phyloP scores from a whole-genome alignment of 1,140 invertebrate genomes.

The Hyles vespertilio region DNA sequence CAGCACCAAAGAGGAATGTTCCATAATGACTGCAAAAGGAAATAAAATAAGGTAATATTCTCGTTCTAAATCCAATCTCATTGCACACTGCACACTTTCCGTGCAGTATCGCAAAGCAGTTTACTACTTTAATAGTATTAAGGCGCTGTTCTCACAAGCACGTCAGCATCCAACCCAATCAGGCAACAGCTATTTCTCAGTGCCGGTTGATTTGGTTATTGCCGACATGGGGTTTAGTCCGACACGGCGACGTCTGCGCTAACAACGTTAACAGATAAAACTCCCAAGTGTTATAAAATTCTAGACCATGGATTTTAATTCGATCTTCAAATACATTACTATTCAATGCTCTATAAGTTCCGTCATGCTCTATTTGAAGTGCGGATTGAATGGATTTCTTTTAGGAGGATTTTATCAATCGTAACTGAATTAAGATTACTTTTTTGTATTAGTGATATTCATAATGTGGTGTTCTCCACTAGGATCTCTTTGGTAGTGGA shows the following conservation, averaged over 20 bases:
- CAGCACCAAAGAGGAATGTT: too few relatives aligned
- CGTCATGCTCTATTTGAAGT: too few relatives aligned
- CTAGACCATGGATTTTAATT: not conserved
- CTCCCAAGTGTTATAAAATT: conserved; percentile 20
- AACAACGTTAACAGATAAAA: conserved; percentile 24
- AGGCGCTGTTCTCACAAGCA: conserved; percentile 15
- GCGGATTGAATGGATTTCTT: too few relatives aligned
- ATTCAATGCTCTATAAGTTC: too few relatives aligned
- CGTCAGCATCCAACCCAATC: conserved; percentile 21
- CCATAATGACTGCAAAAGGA: too few relatives aligned
- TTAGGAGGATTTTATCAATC: too few relatives aligned
- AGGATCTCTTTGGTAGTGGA: too few relatives aligned
- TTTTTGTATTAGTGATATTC: too few relatives aligned
- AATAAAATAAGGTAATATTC: too few relatives aligned
- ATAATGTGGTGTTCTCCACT: too few relatives aligned
- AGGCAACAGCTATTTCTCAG: conserved; percentile 14
- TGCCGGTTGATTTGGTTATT: conserved; percentile 29
- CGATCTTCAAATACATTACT: too few relatives aligned
- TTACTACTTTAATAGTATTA: conserved; percentile 18
- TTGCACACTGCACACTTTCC: conserved; percentile 12
- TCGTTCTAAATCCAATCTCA: conserved; percentile 10
- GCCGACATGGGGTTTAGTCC: conserved; percentile 22
- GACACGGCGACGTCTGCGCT: conserved; percentile 18
- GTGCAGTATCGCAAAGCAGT: conserved; percentile 16
- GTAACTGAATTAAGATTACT: too few relatives aligned